These are phyloP conservation scores for Spodoptera frugiperda DNA, from an alignment of 1,140 invertebrate genomes.

Conservation along the genomic window DNA sequence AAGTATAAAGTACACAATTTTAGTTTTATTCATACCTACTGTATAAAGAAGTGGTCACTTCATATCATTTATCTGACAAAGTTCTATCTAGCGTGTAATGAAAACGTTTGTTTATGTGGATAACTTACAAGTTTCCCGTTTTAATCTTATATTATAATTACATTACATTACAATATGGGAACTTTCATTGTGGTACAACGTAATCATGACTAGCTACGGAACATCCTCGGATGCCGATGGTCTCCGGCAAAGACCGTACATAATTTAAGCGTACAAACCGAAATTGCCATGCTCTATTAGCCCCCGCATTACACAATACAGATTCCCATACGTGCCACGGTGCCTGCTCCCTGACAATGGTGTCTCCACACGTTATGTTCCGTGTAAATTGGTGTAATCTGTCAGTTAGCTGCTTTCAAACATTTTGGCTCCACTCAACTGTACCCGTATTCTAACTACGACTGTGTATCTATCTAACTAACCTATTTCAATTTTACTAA, in stretches of 20 bases:
- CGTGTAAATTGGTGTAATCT: slow-evolving; percentile 67
- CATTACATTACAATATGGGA: too few relatives aligned
- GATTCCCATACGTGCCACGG: slow-evolving; percentile 69
- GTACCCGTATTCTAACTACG: background rate
- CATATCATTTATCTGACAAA: background rate
- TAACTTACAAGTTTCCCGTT: background rate
- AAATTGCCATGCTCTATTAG: slow-evolving; percentile 46
- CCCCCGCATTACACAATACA: slow-evolving; percentile 42
- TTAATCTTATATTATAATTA: background rate
- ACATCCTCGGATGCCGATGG: background rate
- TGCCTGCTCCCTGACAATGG: slow-evolving; percentile 59
- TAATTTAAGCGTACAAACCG: slow-evolving; percentile 30
- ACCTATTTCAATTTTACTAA: background rate
- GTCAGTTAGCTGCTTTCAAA: slow-evolving; percentile 56
- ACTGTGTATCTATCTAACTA: background rate
- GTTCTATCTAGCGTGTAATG: background rate
- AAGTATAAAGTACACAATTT: too few relatives aligned
- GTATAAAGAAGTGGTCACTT: too few relatives aligned
- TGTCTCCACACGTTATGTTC: slow-evolving; percentile 57
- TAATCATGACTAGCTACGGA: background rate
- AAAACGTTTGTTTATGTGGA: background rate
- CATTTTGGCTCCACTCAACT: slow-evolving; percentile 42
- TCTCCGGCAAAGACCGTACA: background rate
- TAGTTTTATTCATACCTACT: too few relatives aligned
- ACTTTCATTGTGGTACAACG: too few relatives aligned